A percentile compares a stretch with the other conserved stretches of the same genome.
These are phyloP conservation scores for Delphinus delphis DNA, from an alignment of 2,113 vertebrate genomes.

Conservation along the genomic window DNA sequence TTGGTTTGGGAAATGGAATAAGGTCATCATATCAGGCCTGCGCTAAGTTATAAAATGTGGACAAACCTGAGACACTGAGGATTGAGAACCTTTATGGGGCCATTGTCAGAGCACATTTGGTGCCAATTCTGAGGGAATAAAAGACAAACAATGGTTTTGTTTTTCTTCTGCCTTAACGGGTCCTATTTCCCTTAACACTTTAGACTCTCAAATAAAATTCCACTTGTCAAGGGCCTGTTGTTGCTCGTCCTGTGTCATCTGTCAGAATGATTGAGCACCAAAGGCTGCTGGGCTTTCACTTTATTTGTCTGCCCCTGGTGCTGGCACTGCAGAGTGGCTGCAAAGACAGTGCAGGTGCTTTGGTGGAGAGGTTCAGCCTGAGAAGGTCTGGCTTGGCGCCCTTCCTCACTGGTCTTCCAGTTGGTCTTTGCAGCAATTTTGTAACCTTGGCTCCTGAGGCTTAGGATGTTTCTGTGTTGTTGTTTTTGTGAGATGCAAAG, in stretches of 20 bases:
- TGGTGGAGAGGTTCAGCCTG: neutral
- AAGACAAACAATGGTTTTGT: neutral
- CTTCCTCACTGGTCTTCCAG: neutral
- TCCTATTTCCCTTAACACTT: conserved; percentile 12
- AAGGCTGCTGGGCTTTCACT: neutral
- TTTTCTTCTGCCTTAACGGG: conserved; percentile 7
- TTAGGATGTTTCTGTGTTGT: neutral
- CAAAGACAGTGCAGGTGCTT: neutral
- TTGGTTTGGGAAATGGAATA: neutral
- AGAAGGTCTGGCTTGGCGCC: neutral
- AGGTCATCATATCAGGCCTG: neutral
- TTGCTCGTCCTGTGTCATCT: neutral
- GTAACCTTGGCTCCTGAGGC: neutral
- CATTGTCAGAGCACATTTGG: neutral
- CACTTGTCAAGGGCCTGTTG: neutral
- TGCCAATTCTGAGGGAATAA: neutral
- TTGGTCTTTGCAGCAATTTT: neutral
- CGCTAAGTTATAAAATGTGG: neutral
- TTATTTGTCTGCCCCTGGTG: neutral
- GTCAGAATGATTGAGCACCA: neutral
- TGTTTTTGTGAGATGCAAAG: conserved; percentile 32
- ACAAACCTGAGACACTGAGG: neutral
- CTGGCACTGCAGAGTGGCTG: neutral
- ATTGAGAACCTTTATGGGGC: neutral
- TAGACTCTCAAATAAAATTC: neutral